Conservation (phyloP, 35 echinoderm and acorn worm genomes). For the Ophiothrix spiculata region DNA sequence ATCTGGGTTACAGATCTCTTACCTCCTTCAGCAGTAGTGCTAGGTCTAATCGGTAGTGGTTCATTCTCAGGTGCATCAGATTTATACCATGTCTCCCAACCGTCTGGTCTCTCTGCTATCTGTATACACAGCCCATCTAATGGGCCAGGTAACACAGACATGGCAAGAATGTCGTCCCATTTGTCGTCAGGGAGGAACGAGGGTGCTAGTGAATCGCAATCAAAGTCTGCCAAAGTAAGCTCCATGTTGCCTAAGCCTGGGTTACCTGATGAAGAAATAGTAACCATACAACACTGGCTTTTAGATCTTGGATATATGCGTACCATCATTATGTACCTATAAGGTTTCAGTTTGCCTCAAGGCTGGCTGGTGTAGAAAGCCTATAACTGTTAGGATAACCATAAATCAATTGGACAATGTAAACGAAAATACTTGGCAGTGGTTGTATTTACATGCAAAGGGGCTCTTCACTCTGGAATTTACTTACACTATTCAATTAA, state of each 20-base stretch:
- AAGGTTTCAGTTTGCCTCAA: no score
- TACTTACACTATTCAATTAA: no score
- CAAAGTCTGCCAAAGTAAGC: conserved; percentile 84
- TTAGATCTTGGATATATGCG: no score
- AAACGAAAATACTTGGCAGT: no score
- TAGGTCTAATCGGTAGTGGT: conserved; percentile 56
- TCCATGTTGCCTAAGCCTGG: conserved; percentile 94
- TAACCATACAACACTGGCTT: no score
- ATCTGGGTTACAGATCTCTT: no score
- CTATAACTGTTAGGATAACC: background rate
- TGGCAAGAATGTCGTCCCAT: conserved; percentile 92
- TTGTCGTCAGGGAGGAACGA: conserved; percentile 67
- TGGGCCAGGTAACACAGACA: conserved; percentile 90
- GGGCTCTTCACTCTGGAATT: no score
- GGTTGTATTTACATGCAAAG: no score
- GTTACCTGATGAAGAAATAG: conserved; percentile 47
- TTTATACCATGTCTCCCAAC: conserved; percentile 85
- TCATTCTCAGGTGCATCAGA: conserved; percentile 66
- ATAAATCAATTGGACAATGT: no score
- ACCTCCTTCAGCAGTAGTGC: conserved; percentile 40
- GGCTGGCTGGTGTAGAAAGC: background rate
- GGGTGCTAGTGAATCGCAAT: conserved; percentile 67
- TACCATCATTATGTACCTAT: no score
- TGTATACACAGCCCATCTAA: conserved; percentile 85
- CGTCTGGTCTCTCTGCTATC: conserved; percentile 64